These are phyloP conservation scores for Zosterops japonicus DNA, from an alignment of 2,113 vertebrate species.

Conservation along the genomic window DNA sequence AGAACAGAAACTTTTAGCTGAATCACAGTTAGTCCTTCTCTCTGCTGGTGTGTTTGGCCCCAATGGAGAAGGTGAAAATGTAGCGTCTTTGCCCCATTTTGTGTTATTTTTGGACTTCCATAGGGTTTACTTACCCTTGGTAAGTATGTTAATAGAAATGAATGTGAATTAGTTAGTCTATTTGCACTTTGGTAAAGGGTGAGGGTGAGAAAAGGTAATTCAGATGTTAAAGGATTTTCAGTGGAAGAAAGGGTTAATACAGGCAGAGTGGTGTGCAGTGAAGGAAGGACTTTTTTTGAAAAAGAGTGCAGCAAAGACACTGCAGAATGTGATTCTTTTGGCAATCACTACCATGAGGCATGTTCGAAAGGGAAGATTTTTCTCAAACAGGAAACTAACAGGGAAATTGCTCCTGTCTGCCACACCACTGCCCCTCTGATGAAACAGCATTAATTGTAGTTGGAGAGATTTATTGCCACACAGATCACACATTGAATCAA, in stretches of 20 bases:
- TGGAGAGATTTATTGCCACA: background rate
- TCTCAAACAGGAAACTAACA: background rate
- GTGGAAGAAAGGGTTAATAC: background rate
- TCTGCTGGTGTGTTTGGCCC: background rate
- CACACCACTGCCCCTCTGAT: background rate
- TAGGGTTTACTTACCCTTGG: background rate
- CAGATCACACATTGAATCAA: background rate
- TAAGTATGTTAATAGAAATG: background rate
- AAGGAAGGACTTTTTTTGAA: background rate
- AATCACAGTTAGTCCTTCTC: background rate
- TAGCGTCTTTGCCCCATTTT: background rate
- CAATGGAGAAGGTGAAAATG: background rate
- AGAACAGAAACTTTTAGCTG: background rate
- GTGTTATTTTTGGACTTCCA: background rate
- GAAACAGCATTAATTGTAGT: background rate
- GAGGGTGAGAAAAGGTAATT: background rate
- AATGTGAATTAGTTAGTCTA: background rate
- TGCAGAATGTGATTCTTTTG: background rate
- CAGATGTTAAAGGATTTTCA: background rate
- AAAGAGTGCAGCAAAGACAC: background rate
- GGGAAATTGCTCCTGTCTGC: background rate
- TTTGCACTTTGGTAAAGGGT: background rate
- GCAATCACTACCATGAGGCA: background rate
- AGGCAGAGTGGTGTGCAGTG: background rate
- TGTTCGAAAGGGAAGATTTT: background rate